Evolutionary conservation across 2,797 vertebrate species (phyloP), one percentile per base, ranked within the genome.

Genomic region (Eupleurogrammus muticus): DNA sequence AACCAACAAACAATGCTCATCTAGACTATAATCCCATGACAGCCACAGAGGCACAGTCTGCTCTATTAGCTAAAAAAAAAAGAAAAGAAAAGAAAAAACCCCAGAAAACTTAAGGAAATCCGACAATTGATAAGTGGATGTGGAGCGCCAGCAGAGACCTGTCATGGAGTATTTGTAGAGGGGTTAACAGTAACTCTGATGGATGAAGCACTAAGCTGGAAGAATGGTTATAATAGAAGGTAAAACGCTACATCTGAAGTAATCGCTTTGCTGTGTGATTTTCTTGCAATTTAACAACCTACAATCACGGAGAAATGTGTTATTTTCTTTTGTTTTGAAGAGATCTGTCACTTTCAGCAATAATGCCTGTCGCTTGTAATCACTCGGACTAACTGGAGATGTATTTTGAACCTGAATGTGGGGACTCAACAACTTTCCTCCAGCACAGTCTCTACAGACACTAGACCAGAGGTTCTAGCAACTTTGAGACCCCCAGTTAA

Each of bases 11-110:
- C 66, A 51, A 68, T 40, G 59, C 55, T 40, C 55, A 80, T 80
- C 57, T 61, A 53, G 47, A 85, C 70, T 62, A 44, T 81, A 83
- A 82, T 89, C 84, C 82, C 67, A 68, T 63, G 84, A 72, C 61
- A 73, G 75, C 55, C 64, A 46, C 63, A 77, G 66, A 77, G 23
- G 77, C 73, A 49, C 70, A 82, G 58, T 83, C 70, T 38, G 72
- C 77, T 80, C 65, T 84, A 81, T 79, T 44, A 70, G 70, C 77
- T 64, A 66, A 66, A 20, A 73, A 48, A 38, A 53, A 47, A 51
- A 60, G 8, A 13, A 54, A 8, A 47, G 35, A 13, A 48, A 54
- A 67, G 14, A 42, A 48, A 8, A 32, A 69, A 73, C 44, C 64
- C 51, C 0, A 10, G 47, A 35, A 64, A 80, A 77, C 58, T 50